Percentiles rank a stretch among this genome's conserved stretches.
These are phyloP conservation scores for Hyles vespertilio DNA, from an alignment of 1,140 invertebrate genomes.

Conservation along the genomic window DNA sequence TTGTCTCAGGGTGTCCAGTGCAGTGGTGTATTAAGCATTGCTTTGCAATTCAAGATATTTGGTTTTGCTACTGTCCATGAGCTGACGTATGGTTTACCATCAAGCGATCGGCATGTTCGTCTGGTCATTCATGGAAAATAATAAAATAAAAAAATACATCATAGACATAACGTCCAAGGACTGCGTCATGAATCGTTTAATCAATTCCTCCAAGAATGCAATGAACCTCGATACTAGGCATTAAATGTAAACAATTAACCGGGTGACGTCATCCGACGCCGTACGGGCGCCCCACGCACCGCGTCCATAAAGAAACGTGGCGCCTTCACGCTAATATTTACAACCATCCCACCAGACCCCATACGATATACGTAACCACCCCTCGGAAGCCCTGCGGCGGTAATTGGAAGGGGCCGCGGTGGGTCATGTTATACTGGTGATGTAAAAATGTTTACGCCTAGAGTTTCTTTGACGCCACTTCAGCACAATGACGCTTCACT, in stretches of 20 bases:
- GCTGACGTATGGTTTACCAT: no score
- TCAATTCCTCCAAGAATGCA: no score
- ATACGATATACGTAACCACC: slow-evolving; percentile 14
- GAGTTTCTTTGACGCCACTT: slow-evolving; percentile 23
- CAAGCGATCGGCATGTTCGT: no score
- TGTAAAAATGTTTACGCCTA: slow-evolving; percentile 23
- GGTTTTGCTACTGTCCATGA: no score
- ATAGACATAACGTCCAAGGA: no score
- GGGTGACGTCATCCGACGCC: slow-evolving; percentile 36
- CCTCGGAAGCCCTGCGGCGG: slow-evolving; percentile 12
- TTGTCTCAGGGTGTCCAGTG: no score
- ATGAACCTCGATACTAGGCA: no score
- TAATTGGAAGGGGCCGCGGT: slow-evolving; percentile 5
- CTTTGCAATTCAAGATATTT: no score
- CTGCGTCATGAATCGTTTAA: no score
- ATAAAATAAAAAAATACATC: no score
- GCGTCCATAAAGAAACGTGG: slow-evolving; percentile 38
- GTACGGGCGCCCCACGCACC: slow-evolving; percentile 41
- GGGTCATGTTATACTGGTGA: slow-evolving; percentile 24
- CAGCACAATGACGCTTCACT: slow-evolving; percentile 31
- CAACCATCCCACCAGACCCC: slow-evolving; percentile 22
- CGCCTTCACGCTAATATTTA: slow-evolving; percentile 33
- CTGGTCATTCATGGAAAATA: no score
- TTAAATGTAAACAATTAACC: slow-evolving; percentile 30
- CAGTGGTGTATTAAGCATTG: no score